Percentiles rank a stretch among this genome's conserved stretches.
Conservation (phyloP, 2,113 vertebrate species). For the Pterocles burchelli region DNA sequence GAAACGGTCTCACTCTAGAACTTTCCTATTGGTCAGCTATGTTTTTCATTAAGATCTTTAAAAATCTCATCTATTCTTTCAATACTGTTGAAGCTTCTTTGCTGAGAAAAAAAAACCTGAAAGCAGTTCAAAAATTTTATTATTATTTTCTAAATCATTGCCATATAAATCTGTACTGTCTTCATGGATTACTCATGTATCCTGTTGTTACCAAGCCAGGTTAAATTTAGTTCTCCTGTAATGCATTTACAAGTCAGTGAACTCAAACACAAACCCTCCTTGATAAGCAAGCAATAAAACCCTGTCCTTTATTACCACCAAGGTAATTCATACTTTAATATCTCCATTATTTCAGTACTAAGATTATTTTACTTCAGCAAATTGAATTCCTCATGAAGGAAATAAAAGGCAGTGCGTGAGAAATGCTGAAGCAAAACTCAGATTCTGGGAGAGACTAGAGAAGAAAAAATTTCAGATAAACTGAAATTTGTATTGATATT, state of each 20-base stretch:
- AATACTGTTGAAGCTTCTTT: background rate
- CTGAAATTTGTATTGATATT: background rate
- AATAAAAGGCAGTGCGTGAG: constrained; percentile 17
- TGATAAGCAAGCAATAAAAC: constrained; percentile 66
- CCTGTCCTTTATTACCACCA: constrained; percentile 44
- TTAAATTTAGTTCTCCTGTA: constrained; percentile 45
- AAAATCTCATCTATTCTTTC: background rate
- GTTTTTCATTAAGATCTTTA: background rate
- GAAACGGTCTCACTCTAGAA: background rate
- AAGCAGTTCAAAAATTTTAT: background rate
- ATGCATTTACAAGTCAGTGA: background rate
- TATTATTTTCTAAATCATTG: background rate
- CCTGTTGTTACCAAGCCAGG: background rate
- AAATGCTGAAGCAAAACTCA: background rate
- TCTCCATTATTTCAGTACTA: constrained; percentile 36
- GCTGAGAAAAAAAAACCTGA: background rate
- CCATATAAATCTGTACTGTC: background rate
- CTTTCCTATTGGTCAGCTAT: background rate
- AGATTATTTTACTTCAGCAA: constrained; percentile 46
- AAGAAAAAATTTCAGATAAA: background rate
- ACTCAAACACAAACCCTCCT: constrained; percentile 48
- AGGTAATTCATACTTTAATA: constrained; percentile 50
- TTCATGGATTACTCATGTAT: background rate
- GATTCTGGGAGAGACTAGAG: background rate
- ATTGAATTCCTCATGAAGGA: constrained; percentile 26